Evolutionary conservation across 2,888 invertebrate species (phyloP).

Genomic region (Synanthedon formicaeformis): DNA sequence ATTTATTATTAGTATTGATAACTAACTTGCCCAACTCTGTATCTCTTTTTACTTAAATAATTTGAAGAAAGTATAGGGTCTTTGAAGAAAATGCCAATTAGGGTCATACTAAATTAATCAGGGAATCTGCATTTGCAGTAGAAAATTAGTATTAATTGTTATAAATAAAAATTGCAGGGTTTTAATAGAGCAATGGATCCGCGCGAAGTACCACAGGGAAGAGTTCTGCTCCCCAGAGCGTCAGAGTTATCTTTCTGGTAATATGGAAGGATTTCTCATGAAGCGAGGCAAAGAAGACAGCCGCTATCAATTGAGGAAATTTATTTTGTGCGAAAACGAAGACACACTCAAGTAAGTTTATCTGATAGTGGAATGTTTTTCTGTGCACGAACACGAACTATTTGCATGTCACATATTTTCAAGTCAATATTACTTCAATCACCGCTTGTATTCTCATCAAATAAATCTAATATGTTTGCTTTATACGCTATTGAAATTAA

Average conservation of each 20-base stretch:
- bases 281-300: constrained; percentile 91
- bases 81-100: too few species aligned
- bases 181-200: constrained; percentile 90
- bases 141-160: too few species aligned
- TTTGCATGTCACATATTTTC: not conserved
- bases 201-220: constrained; percentile 89
- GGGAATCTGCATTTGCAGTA: too few species aligned
- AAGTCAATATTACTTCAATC: not conserved
- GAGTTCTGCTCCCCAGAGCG: constrained; percentile 86
- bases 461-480: too few species aligned
- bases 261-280: constrained; percentile 88
- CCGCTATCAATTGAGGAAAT: constrained; percentile 84
- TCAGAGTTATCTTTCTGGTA: constrained; percentile 82
- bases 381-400: not conserved
- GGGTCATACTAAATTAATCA: too few species aligned
- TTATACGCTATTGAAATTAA: too few species aligned
- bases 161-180: constrained; percentile 70
- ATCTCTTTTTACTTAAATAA: too few species aligned
- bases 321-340: constrained; percentile 83
- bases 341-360: constrained; percentile 77
- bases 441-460: too few species aligned
- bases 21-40: too few species aligned
- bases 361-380: not conserved
- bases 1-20: too few species aligned
- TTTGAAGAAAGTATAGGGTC: too few species aligned